Percentiles rank a stretch among this genome's conserved stretches.
phyloP scores from a whole-genome alignment of 1,140 invertebrate species.

The Drosophila ogumai region DNA sequence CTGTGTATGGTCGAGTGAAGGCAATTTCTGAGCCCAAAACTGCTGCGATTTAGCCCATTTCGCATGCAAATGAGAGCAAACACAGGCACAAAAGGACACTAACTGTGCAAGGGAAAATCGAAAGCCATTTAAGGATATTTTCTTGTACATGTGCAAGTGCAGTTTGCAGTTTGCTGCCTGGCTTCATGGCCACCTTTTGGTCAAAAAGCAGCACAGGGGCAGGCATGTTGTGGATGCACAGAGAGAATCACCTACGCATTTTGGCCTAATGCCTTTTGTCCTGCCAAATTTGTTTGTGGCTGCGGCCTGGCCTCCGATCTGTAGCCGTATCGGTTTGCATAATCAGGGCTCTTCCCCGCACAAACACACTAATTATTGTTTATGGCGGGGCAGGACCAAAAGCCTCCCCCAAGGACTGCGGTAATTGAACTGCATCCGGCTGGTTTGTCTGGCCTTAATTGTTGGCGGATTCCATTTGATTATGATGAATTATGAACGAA shows the following conservation, averaged over 20 bases:
- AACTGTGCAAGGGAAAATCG: slow-evolving; percentile 50
- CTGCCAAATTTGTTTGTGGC: slow-evolving; percentile 49
- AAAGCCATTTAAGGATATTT: slow-evolving; percentile 68
- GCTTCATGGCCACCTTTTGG: slow-evolving; percentile 56
- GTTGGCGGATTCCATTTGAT: slow-evolving; percentile 34
- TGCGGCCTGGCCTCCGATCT: slow-evolving; percentile 29
- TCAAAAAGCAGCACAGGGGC: slow-evolving; percentile 23
- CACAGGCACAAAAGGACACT: slow-evolving; percentile 16
- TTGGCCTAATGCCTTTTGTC: slow-evolving; percentile 51
- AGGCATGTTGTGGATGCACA: slow-evolving; percentile 1
- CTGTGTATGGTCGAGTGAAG: slow-evolving; percentile 25
- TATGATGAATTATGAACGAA: slow-evolving; percentile 31
- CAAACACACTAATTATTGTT: slow-evolving; percentile 64
- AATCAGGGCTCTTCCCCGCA: slow-evolving; percentile 16
- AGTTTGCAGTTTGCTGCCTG: slow-evolving; percentile 32
- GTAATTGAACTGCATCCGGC: slow-evolving; percentile 51
- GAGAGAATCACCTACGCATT: slow-evolving; percentile 25
- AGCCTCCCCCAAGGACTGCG: background rate
- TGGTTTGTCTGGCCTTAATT: slow-evolving; percentile 38
- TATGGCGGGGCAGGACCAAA: slow-evolving; percentile 17
- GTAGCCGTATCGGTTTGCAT: slow-evolving; percentile 52
- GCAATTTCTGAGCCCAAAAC: slow-evolving; percentile 41
- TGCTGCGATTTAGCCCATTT: slow-evolving; percentile 49
- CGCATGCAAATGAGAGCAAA: slow-evolving; percentile 61
- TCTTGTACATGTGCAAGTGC: slow-evolving; percentile 46